phyloP scores from a whole-genome alignment of 2,888 invertebrate genomes.

The Ophion obscuratus region DNA sequence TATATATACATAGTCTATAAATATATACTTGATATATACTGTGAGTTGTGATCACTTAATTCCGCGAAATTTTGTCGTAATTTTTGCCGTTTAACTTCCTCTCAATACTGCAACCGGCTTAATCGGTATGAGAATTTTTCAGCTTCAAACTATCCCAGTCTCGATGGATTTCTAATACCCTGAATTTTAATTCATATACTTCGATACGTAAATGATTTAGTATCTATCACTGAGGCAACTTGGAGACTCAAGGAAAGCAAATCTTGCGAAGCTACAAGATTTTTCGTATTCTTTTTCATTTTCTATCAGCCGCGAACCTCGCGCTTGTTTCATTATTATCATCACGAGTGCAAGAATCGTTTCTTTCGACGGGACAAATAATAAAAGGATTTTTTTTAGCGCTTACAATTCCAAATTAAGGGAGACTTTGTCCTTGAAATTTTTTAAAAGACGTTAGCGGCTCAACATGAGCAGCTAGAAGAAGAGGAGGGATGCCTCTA shows the following conservation, averaged over 20 bases:
- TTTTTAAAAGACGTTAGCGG: too few relatives aligned
- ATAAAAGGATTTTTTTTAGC: neutral
- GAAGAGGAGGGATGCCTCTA: too few relatives aligned
- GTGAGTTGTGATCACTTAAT: slow-evolving; percentile 33
- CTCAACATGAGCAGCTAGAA: too few relatives aligned
- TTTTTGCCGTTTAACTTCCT: slow-evolving; percentile 23
- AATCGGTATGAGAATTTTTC: neutral
- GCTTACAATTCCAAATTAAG: neutral
- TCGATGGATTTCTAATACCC: slow-evolving; percentile 35
- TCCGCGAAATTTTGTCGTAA: neutral
- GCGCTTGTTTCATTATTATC: slow-evolving; percentile 25
- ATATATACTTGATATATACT: slow-evolving; percentile 67
- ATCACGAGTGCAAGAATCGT: slow-evolving; percentile 45
- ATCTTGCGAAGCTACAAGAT: slow-evolving; percentile 17
- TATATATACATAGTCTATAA: slow-evolving; percentile 72
- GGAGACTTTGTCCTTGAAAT: too few relatives aligned
- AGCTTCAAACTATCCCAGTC: neutral
- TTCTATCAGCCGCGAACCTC: slow-evolving; percentile 25
- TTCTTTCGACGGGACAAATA: slow-evolving; percentile 1
- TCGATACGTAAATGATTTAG: slow-evolving; percentile 10
- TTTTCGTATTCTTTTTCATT: slow-evolving; percentile 13
- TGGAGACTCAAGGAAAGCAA: slow-evolving; percentile 10
- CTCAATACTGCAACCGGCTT: slow-evolving; percentile 5
- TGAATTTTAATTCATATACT: slow-evolving; percentile 24
- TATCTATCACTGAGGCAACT: slow-evolving; percentile 2